Conservation (phyloP, 53 echinoderm and acorn worm species). For the Echinarachnius parma region DNA sequence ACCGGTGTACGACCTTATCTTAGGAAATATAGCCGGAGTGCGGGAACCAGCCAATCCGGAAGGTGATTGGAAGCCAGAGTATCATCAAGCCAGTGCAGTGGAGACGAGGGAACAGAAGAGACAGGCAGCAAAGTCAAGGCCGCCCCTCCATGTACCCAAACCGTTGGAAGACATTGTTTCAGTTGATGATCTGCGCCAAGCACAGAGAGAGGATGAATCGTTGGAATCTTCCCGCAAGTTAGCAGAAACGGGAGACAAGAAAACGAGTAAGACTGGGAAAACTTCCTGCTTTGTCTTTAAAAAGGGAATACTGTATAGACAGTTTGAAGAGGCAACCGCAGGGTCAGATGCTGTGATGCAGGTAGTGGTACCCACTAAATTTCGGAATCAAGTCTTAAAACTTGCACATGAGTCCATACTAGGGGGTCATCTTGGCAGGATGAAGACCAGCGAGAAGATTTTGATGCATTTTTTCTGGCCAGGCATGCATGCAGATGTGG, state of each 20-base stretch:
- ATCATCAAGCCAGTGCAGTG: slow-evolving; percentile 22
- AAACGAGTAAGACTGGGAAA: slow-evolving; percentile 8
- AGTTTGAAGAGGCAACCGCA: background rate
- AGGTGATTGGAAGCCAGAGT: background rate
- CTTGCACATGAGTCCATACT: no score
- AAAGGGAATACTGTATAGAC: slow-evolving; percentile 16
- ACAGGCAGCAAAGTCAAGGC: slow-evolving; percentile 6
- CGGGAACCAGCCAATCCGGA: background rate
- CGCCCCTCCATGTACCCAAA: slow-evolving; percentile 8
- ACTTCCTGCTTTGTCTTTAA: background rate
- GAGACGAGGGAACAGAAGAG: slow-evolving; percentile 23
- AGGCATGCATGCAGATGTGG: slow-evolving; percentile 15
- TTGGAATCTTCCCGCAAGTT: slow-evolving; percentile 5
- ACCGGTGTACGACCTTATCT: slow-evolving; percentile 4
- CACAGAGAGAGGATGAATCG: slow-evolving; percentile 21
- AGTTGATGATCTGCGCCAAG: slow-evolving; percentile 5
- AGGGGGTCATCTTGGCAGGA: slow-evolving; percentile 1
- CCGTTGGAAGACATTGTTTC: slow-evolving; percentile 11
- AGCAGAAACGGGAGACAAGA: background rate
- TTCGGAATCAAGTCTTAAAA: slow-evolving; percentile 33
- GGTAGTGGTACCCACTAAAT: slow-evolving; percentile 19
- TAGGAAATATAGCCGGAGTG: background rate
- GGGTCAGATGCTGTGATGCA: slow-evolving; percentile 22
- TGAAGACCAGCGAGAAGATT: background rate
- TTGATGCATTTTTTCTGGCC: no score